Evolutionary conservation across 2,797 vertebrate species (phyloP).

Genomic region (Chrosomus eos): DNA sequence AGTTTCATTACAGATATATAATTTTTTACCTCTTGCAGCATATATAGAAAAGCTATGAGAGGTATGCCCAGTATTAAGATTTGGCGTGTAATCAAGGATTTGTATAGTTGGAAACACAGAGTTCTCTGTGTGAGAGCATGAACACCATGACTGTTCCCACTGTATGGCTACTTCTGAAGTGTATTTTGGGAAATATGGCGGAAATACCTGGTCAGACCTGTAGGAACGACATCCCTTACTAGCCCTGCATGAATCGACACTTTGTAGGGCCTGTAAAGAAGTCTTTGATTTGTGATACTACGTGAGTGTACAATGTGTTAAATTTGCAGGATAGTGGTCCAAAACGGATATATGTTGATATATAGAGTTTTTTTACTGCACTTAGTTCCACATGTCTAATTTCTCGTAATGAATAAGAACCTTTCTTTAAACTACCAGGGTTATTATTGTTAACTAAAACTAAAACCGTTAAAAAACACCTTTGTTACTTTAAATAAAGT

Average conservation of each 20-base stretch:
- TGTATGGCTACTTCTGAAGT: constrained; percentile 64
- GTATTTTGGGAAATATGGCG: constrained; percentile 71
- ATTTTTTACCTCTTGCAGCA: constrained; percentile 10
- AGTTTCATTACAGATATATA: constrained; percentile 15
- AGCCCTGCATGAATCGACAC: constrained; percentile 28
- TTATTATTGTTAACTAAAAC: background rate
- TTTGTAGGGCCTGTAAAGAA: constrained; percentile 21
- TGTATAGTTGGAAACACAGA: constrained; percentile 62
- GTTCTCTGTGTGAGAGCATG: constrained; percentile 71
- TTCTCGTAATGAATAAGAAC: constrained; percentile 72
- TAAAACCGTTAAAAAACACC: background rate
- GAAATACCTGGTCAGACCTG: constrained; percentile 66
- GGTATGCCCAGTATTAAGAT: constrained; percentile 32
- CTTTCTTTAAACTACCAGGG: constrained; percentile 70
- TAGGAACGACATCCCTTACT: constrained; percentile 34
- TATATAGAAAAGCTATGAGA: constrained; percentile 25
- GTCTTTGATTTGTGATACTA: constrained; percentile 33
- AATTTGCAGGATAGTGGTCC: constrained; percentile 59
- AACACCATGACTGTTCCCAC: constrained; percentile 77
- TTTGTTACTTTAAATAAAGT: background rate
- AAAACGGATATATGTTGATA: constrained; percentile 40
- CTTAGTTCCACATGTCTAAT: constrained; percentile 19
- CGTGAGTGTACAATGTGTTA: constrained; percentile 44
- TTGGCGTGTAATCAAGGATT: constrained; percentile 45
- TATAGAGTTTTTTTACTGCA: background rate